phyloP scores from a whole-genome alignment of 2,888 invertebrate genomes.

The Torymus tubicola region DNA sequence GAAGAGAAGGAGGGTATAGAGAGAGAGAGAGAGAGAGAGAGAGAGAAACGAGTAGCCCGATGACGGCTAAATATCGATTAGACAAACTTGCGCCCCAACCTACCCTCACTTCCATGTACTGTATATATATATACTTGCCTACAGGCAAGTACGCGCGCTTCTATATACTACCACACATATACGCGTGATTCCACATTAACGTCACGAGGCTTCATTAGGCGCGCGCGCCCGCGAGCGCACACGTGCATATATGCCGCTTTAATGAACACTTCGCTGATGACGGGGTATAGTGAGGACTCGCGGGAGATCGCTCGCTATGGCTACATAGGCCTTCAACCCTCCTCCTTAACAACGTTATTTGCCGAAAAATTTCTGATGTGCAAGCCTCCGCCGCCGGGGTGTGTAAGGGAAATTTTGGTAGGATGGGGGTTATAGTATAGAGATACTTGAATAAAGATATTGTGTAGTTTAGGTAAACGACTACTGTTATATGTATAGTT shows the following conservation, averaged over 20 bases:
- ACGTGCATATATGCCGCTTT: constrained; percentile 20
- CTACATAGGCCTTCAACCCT: too few species aligned
- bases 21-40: background rate
- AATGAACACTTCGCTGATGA: constrained; percentile 26
- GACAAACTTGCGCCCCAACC: constrained; percentile 39
- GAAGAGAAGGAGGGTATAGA: too few species aligned
- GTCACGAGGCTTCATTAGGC: constrained; percentile 42
- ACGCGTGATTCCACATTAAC: constrained; percentile 36
- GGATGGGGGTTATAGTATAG: too few species aligned
- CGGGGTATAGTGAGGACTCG: constrained; percentile 1
- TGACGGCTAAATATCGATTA: constrained; percentile 60
- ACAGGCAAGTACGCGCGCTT: constrained; percentile 8
- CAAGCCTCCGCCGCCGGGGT: too few species aligned
- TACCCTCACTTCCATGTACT: too few species aligned
- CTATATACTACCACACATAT: background rate
- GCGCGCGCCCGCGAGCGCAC: too few species aligned
- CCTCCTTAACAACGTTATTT: too few species aligned
- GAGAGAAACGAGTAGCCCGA: constrained; percentile 41
- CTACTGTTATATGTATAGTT: too few species aligned
- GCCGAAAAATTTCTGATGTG: too few species aligned
- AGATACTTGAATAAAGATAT: too few species aligned
- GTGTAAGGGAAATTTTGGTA: too few species aligned
- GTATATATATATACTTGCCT: background rate
- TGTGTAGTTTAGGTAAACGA: too few species aligned
- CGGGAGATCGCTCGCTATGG: background rate